phyloP scores from a whole-genome alignment of 2,888 invertebrate species.

The Drosophila koepferae region DNA sequence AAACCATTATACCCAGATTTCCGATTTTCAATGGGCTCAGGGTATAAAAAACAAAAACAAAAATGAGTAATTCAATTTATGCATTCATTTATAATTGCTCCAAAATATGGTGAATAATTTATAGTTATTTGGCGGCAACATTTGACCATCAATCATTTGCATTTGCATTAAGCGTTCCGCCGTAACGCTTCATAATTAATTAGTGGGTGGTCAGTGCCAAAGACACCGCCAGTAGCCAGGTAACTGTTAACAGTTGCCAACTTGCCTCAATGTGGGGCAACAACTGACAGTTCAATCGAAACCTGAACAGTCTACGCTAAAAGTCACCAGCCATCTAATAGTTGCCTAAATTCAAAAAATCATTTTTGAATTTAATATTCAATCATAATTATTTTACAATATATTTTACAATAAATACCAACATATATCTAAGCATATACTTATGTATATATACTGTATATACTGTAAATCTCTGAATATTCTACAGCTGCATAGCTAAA shows the following conservation, averaged over 20 bases:
- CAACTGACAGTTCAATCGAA: slow-evolving; percentile 13
- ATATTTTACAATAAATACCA: too few relatives aligned
- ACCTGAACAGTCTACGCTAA: neutral
- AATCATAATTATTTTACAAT: too few relatives aligned
- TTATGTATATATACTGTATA: too few relatives aligned
- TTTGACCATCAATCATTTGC: slow-evolving; percentile 27
- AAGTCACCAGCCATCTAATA: neutral
- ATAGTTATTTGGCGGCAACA: slow-evolving; percentile 50
- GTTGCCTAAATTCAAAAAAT: neutral
- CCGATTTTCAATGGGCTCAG: too few relatives aligned
- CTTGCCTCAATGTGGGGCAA: slow-evolving; percentile 2
- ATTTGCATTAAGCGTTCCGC: slow-evolving; percentile 18
- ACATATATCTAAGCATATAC: too few relatives aligned
- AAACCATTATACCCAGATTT: too few relatives aligned
- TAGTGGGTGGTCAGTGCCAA: slow-evolving; percentile 11
- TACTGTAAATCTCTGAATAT: too few relatives aligned
- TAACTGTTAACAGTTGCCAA: neutral
- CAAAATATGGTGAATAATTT: slow-evolving; percentile 56
- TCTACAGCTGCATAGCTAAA: too few relatives aligned
- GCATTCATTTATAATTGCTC: slow-evolving; percentile 24
- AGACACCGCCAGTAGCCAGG: neutral
- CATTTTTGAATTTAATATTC: too few relatives aligned
- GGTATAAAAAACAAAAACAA: neutral
- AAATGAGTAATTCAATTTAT: slow-evolving; percentile 28
- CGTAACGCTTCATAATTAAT: slow-evolving; percentile 64